Base-by-base conservation (phyloP, 2,797 vertebrate genomes). In the Miichthys miiuy region DNA sequence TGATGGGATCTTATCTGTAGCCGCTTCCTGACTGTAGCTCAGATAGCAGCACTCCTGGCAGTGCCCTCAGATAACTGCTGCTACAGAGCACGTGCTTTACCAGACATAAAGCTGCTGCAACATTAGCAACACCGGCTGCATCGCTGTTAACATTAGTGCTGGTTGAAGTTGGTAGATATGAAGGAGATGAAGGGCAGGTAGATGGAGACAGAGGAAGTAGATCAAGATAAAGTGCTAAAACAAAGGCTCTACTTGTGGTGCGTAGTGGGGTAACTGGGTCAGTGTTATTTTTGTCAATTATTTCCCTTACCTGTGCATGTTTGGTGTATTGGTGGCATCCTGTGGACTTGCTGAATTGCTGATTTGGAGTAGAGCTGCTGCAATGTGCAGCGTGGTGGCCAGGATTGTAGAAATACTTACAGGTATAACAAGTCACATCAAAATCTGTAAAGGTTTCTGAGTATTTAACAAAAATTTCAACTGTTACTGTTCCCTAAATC, bases 1-100 rank as follows among this genome's bases (percentile, higher is more conserved):
- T 81, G 89, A 89, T 86, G 76, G 77, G 74, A 92, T 92, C 87
- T 92, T 90, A 92, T 91, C 90, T 72, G 16, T 58, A 50, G 81
- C 9, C 27, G 77, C 81, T 89, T 91, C 86, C 88, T 88, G 87
- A 85, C 78, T 85, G 84, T 34, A 48, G 79, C 65, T 85, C 64
- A 55, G 91, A 94, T 84, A 86, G 82, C 72, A 20, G 72, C 56
- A 44, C 50, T 75, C 44, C 70, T 79, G 82, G 79, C 84, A 70
- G 65, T 44, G 69, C 61, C 79, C 70, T 81, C 47, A 76, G 89
- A 92, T 89, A 88, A 85, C 84, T 67, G 69, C 84, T 63, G 74
- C 77, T 72, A 62, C 71, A 12, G 66, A 83, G 69, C 56, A 69
- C 68, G 75, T 74, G 71, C 76, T 61, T 55, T 62, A 3, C 18